Base-by-base conservation (phyloP, 2,113 vertebrate species). In the Motacilla alba region DNA sequence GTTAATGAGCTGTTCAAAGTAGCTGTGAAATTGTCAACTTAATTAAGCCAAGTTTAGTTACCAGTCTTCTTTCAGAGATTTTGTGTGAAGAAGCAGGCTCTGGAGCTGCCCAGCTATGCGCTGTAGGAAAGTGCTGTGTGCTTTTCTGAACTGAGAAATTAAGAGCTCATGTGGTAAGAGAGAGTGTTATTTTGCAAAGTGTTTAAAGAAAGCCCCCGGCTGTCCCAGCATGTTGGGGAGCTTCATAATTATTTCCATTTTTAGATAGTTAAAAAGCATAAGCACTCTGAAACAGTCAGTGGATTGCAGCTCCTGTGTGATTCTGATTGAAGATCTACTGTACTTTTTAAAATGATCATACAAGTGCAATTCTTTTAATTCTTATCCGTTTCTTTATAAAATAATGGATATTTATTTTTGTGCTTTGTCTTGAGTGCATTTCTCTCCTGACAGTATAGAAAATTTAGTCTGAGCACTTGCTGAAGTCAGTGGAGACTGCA, bases 1-100 rank as follows among this genome's bases (percentile, higher is more conserved):
- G 88, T 95, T 96, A 96, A 95, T 81, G 93, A 96, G 74, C 88
- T 96, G 92, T 82, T 96, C 94, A 94, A 93, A 96, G 83, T 67
- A 92, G 85, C 94, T 94, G 92, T 92, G 93, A 96, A 96, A 94
- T 82, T 92, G 93, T 94, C 93, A 89, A 35, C 80, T 93, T 95
- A 93, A 95, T 97, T 93, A 96, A 93, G 83, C 76, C 80, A 87
- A 95, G 83, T 86, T 95, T 92, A 89, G 90, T 90, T 96, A 97
- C 77, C 85, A 96, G 59, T 53, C 83, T 44, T 87, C 62, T 75
- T 78, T 84, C 49, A 93, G 76, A 83, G 82, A 53, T 26, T 33
- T 8, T 69, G 31, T 76, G 76, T 86, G 80, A 83, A 89, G 88
- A 84, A 62, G 59, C 39, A 89, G 80, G 80, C 74, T 78, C 77